Conservation (phyloP, 2,113 vertebrate species). For the Vombatus ursinus region DNA sequence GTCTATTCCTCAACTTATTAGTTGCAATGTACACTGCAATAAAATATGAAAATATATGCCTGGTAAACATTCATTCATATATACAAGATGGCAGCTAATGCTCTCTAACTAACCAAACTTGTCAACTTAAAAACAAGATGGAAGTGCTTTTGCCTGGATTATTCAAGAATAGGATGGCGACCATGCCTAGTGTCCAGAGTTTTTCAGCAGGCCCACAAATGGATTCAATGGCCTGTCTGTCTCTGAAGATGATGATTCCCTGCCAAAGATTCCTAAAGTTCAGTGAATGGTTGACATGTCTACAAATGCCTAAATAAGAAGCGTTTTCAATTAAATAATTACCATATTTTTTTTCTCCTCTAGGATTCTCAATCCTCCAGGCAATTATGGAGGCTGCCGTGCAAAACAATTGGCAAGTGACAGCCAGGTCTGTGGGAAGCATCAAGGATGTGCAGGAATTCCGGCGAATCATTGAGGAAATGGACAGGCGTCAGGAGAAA, state of each 20-base stretch:
- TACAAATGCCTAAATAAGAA: slow-evolving; percentile 26
- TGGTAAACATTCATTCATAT: slow-evolving; percentile 87
- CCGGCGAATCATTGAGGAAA: slow-evolving; percentile 97
- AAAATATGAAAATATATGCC: slow-evolving; percentile 90
- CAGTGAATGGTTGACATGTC: slow-evolving; percentile 43
- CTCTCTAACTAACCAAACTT: neutral
- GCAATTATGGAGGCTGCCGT: slow-evolving; percentile 99
- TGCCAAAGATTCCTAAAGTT: slow-evolving; percentile 25
- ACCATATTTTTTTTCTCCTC: slow-evolving; percentile 61
- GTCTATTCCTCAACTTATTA: slow-evolving; percentile 91
- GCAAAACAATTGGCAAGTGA: slow-evolving; percentile 99
- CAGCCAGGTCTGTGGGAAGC: slow-evolving; percentile 96
- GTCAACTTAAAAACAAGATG: slow-evolving; percentile 33
- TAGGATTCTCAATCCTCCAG: slow-evolving; percentile 98
- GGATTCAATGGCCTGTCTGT: neutral
- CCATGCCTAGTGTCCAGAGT: slow-evolving; percentile 37
- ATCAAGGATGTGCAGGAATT: slow-evolving; percentile 96
- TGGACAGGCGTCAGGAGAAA: slow-evolving; percentile 98
- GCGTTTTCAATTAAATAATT: slow-evolving; percentile 59
- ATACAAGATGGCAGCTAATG: slow-evolving; percentile 87
- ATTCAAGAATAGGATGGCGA: slow-evolving; percentile 30
- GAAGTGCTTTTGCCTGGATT: neutral
- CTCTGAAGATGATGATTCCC: neutral
- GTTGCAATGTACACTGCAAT: slow-evolving; percentile 89
- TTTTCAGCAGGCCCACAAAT: slow-evolving; percentile 17